These are phyloP conservation scores for Thumatha senex DNA, from an alignment of 2,888 invertebrate genomes.

Conservation along the genomic window DNA sequence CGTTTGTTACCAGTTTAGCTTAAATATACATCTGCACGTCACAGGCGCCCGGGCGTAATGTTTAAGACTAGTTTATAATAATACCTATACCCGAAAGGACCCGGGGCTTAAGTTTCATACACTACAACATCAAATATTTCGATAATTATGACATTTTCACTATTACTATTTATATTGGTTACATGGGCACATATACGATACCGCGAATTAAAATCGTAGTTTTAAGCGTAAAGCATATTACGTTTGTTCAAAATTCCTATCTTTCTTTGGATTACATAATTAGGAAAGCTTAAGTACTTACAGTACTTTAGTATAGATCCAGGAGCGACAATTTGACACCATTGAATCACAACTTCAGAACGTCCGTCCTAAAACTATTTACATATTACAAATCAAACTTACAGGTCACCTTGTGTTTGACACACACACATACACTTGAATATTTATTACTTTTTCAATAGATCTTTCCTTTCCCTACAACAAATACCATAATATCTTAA, in stretches of 20 bases:
- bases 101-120: conserved; percentile 54
- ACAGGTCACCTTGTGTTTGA: conserved; percentile 6
- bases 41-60: conserved; percentile 45
- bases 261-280: conserved; percentile 56
- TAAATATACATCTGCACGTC: conserved; percentile 40
- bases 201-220: conserved; percentile 46
- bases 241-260: conserved; percentile 77
- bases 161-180: conserved; percentile 60
- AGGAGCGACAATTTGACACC: conserved; percentile 36
- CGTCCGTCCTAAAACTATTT: conserved; percentile 9
- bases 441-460: conserved; percentile 25
- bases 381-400: conserved; percentile 15
- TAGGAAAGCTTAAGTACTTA: conserved; percentile 27
- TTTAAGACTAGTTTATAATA: conserved; percentile 67
- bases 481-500: conserved; percentile 15
- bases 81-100: conserved; percentile 62
- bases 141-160: conserved; percentile 53
- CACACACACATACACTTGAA: background rate
- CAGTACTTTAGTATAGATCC: conserved; percentile 19
- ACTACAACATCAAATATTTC: conserved; percentile 66
- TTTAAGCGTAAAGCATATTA: conserved; percentile 54
- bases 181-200: conserved; percentile 51
- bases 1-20: conserved; percentile 36
- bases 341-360: conserved; percentile 1
- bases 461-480: conserved; percentile 9